phyloP scores from a whole-genome alignment of 2,797 vertebrate genomes.

The Brotula barbata region DNA sequence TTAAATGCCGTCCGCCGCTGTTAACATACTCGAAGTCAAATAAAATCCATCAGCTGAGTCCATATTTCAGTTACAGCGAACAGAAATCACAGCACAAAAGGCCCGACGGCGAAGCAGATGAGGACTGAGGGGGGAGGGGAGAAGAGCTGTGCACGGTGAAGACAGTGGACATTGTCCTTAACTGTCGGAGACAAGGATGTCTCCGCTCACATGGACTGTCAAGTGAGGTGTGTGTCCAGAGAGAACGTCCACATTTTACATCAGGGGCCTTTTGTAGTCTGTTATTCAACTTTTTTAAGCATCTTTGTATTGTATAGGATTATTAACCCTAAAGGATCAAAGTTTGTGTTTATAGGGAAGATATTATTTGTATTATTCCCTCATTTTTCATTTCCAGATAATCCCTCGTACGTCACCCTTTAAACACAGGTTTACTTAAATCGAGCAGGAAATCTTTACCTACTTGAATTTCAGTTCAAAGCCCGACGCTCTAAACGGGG shows the following conservation, averaged over 20 bases:
- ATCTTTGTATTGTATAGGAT: too few relatives aligned
- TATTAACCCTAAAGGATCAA: too few relatives aligned
- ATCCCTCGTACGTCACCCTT: too few relatives aligned
- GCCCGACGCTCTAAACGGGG: slow-evolving; percentile 18
- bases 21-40: background rate
- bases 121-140: slow-evolving; percentile 5
- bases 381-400: too few relatives aligned
- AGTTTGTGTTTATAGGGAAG: too few relatives aligned
- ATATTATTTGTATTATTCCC: too few relatives aligned
- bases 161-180: slow-evolving; percentile 68
- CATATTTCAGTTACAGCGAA: background rate
- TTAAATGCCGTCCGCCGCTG: background rate
- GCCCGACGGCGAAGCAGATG: background rate
- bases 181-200: slow-evolving; percentile 83
- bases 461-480: slow-evolving; percentile 49
- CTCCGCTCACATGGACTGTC: slow-evolving; percentile 62
- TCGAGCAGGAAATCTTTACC: slow-evolving; percentile 54
- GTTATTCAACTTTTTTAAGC: too few relatives aligned
- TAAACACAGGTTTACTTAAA: slow-evolving; percentile 29
- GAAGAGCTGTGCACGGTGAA: background rate
- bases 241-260: slow-evolving; percentile 15
- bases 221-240: slow-evolving; percentile 25
- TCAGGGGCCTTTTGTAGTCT: slow-evolving; percentile 1
- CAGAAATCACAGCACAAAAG: too few relatives aligned
- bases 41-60: background rate